Conservation (phyloP, 2,797 vertebrate species). For the Anguilla anguilla region DNA sequence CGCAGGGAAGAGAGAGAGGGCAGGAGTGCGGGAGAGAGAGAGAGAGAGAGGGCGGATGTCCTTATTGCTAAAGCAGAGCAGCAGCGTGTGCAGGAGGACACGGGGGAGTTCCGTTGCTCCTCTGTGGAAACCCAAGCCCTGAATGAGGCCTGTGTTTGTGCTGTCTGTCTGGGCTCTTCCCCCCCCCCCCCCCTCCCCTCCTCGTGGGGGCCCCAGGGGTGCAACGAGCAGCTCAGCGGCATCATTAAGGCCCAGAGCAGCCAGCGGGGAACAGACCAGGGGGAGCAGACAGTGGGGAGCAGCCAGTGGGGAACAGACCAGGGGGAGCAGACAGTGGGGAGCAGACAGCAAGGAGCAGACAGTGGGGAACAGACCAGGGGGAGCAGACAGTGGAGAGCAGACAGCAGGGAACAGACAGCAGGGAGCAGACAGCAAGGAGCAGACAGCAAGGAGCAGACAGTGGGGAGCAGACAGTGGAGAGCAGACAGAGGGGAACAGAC, state of each 20-base stretch:
- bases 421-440: no score
- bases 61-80: neutral
- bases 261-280: neutral
- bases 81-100: neutral
- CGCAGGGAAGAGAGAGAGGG: neutral
- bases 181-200: neutral
- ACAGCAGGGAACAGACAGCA: no score
- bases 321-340: neutral
- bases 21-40: neutral
- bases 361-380: no score
- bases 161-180: neutral
- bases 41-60: neutral
- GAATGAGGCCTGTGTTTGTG: conserved; percentile 32
- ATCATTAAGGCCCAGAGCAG: neutral
- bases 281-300: no score
- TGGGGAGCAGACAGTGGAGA: no score
- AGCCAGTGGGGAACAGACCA: no score
- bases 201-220: conserved; percentile 19
- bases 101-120: neutral
- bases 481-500: no score
- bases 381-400: no score
- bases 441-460: no score
- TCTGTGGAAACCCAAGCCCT: conserved; percentile 20
- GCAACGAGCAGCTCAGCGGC: conserved; percentile 10
- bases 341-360: no score